Evolutionary conservation across 2,797 vertebrate genomes (phyloP).

Genomic region (Neopelma chrysocephalum): DNA sequence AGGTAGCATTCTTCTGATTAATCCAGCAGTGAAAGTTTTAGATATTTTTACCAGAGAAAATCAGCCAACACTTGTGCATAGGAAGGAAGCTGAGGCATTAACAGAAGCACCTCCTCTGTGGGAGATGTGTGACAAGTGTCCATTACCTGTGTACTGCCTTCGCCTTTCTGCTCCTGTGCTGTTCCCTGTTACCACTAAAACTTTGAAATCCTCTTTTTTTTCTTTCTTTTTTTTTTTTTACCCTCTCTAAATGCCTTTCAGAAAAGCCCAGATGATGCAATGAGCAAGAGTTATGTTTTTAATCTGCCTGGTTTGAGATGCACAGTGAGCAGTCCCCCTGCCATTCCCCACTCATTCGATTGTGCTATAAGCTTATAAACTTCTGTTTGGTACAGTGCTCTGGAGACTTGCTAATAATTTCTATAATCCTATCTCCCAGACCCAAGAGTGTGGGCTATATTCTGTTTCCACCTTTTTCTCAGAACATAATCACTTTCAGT

Average conservation of each 20-base stretch:
- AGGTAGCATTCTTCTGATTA: not conserved
- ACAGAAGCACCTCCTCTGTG: not conserved
- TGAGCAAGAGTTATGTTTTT: not conserved
- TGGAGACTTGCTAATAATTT: not conserved
- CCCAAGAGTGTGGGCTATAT: not conserved
- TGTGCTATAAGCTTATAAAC: not conserved
- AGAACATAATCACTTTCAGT: not conserved
- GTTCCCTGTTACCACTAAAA: not conserved
- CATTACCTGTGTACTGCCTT: not conserved
- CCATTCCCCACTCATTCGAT: not conserved
- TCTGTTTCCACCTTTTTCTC: not conserved
- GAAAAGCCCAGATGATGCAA: not conserved
- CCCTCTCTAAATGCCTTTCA: not conserved
- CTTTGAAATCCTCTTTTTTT: not conserved
- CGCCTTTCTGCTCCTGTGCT: not conserved
- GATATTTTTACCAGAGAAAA: not conserved
- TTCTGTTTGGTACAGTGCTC: not conserved
- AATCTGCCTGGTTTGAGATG: not conserved
- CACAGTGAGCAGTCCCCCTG: not conserved
- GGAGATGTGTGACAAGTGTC: not conserved
- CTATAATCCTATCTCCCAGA: not conserved
- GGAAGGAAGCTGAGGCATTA: not conserved
- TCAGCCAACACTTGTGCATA: rapidly evolving
- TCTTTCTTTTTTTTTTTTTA: rapidly evolving
- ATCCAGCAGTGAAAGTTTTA: not conserved